Percentiles rank a stretch among this genome's conserved stretches.
Evolutionary conservation across 2,888 invertebrate species (phyloP).

Genomic region (Agrotis clavis): DNA sequence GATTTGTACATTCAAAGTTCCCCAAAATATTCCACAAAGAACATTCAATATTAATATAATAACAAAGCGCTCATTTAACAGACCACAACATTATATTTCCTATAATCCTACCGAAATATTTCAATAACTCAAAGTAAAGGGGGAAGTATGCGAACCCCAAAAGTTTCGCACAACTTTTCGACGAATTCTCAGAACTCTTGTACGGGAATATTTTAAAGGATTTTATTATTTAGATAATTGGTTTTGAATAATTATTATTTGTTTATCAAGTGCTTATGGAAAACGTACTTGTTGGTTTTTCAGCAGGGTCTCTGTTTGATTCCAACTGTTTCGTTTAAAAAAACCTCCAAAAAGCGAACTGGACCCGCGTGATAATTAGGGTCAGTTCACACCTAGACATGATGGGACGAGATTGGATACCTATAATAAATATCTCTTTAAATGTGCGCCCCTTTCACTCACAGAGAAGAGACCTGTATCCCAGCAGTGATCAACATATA

Average conservation of each 20-base stretch:
- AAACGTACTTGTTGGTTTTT: too few species aligned
- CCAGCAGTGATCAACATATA: too few species aligned
- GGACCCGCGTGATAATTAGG: too few species aligned
- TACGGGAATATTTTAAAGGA: slow-evolving; percentile 55
- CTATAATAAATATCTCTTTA: too few species aligned
- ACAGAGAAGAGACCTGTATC: too few species aligned
- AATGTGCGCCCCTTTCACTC: too few species aligned
- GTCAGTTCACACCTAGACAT: too few species aligned
- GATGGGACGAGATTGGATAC: too few species aligned
- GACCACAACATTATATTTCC: slow-evolving; percentile 57
- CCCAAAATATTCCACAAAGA: slow-evolving; percentile 24
- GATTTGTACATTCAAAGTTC: slow-evolving; percentile 11
- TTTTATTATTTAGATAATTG: slow-evolving; percentile 36
- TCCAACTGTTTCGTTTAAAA: too few species aligned
- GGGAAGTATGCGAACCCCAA: slow-evolving; percentile 62
- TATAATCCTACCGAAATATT: slow-evolving; percentile 61
- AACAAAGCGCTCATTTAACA: slow-evolving; percentile 40
- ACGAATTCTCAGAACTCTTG: slow-evolving; percentile 61
- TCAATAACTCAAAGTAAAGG: slow-evolving; percentile 62
- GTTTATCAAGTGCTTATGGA: not conserved
- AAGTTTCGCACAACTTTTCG: slow-evolving; percentile 61
- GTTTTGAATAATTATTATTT: slow-evolving; percentile 19
- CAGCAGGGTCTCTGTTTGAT: too few species aligned
- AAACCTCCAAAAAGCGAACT: too few species aligned
- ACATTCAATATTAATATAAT: slow-evolving; percentile 37